Conservation (phyloP, 2,797 vertebrate genomes). For the Alfaro cultratus region DNA sequence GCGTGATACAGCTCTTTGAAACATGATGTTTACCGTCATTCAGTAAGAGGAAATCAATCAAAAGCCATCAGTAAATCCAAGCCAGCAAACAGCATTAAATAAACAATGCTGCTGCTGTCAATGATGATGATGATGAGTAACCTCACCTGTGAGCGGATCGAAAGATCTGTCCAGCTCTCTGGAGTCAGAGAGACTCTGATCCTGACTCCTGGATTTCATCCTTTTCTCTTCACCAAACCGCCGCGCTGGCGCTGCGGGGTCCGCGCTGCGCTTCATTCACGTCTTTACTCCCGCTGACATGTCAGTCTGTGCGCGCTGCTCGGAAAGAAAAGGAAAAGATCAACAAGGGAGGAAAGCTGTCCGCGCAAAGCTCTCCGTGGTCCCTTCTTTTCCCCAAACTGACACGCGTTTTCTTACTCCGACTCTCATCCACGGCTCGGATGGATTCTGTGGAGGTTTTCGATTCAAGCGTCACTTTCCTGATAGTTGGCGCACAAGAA, state of each 20-base stretch:
- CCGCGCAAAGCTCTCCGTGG: not conserved
- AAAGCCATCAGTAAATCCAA: not conserved
- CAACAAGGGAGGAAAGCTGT: not conserved
- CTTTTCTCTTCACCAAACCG: constrained; percentile 16
- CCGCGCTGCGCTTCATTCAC: constrained; percentile 23
- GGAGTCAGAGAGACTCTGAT: constrained; percentile 78
- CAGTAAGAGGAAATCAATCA: not conserved
- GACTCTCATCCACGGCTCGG: constrained; percentile 13
- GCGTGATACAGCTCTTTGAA: not conserved
- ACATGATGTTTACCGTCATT: too few relatives aligned
- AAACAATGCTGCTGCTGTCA: not conserved
- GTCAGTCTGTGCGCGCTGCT: not conserved
- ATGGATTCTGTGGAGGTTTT: not conserved
- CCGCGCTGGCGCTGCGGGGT: constrained; percentile 21
- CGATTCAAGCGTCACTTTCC: not conserved
- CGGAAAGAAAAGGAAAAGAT: not conserved
- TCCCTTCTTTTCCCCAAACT: not conserved
- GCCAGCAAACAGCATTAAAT: constrained; percentile 35
- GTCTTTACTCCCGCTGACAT: constrained; percentile 10
- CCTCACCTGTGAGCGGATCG: constrained; percentile 77
- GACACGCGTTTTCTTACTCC: constrained; percentile 1
- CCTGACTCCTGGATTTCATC: constrained; percentile 78
- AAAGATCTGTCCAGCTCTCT: constrained; percentile 77
- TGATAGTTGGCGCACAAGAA: not conserved
- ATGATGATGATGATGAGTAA: not conserved